Percentiles rank a stretch among this genome's conserved stretches.
phyloP scores from a whole-genome alignment of 2,888 invertebrate genomes.

The Agrilus mali region DNA sequence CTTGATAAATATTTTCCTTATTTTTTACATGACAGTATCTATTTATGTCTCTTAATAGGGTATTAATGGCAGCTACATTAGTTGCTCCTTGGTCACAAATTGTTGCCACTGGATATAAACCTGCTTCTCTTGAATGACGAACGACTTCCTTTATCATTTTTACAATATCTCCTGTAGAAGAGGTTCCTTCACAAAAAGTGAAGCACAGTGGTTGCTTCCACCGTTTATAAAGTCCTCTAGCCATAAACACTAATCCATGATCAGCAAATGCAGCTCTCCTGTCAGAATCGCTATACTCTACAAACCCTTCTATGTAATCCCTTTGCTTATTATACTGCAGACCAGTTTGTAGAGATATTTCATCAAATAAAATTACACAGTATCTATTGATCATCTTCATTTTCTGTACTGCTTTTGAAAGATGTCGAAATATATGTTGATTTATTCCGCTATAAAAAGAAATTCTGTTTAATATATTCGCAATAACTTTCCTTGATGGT shows the following conservation, averaged over 20 bases:
- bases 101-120: slow-evolving; percentile 17
- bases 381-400: slow-evolving; percentile 1
- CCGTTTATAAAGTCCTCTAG: background rate
- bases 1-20: background rate
- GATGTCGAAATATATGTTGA: slow-evolving; percentile 1
- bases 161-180: no score
- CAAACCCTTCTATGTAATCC: slow-evolving; percentile 2
- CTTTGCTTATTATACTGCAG: background rate
- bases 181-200: background rate
- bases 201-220: slow-evolving; percentile 2
- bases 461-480: slow-evolving; percentile 1
- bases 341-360: background rate
- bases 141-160: background rate
- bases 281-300: background rate
- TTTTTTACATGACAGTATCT: background rate
- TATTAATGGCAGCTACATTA: slow-evolving; percentile 10
- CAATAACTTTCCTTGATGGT: slow-evolving; percentile 3
- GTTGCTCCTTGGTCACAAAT: slow-evolving; percentile 20
- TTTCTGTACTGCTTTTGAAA: background rate
- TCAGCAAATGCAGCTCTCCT: background rate
- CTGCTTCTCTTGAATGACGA: slow-evolving; percentile 6
- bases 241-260: slow-evolving; percentile 1
- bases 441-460: slow-evolving; percentile 2
- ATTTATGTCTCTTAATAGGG: background rate
- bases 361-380: slow-evolving; percentile 2